Evolutionary conservation across 2,888 invertebrate genomes (phyloP).

Genomic region (Drosophila dives): DNA sequence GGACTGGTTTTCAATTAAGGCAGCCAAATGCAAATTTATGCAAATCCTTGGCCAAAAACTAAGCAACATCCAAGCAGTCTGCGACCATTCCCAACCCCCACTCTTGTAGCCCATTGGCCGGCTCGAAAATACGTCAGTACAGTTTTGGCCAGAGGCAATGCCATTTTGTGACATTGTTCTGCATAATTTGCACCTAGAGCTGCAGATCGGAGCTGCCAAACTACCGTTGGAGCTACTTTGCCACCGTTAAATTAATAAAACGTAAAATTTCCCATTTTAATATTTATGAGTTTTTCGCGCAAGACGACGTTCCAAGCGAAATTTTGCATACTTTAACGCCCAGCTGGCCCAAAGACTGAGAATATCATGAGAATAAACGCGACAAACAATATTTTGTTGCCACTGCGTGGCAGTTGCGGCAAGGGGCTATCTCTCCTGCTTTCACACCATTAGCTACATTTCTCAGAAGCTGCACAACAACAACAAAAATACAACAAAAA

Average conservation of each 20-base stretch:
- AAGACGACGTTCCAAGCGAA: slow-evolving; percentile 20
- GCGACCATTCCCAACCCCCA: slow-evolving; percentile 24
- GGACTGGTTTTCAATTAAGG: slow-evolving; percentile 74
- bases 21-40: slow-evolving; percentile 76
- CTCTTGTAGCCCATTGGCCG: slow-evolving; percentile 28
- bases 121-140: slow-evolving; percentile 16
- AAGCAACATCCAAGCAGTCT: slow-evolving; percentile 65
- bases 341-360: slow-evolving; percentile 15
- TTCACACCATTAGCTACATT: slow-evolving; percentile 42
- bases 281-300: slow-evolving; percentile 76
- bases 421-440: slow-evolving; percentile 15
- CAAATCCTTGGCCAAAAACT: slow-evolving; percentile 78
- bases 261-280: slow-evolving; percentile 81
- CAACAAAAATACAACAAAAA: slow-evolving; percentile 13
- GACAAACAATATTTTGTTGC: slow-evolving; percentile 39
- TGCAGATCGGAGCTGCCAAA: slow-evolving; percentile 49
- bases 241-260: slow-evolving; percentile 80
- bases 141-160: slow-evolving; percentile 48
- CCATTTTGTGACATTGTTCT: slow-evolving; percentile 67
- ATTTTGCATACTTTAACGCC: slow-evolving; percentile 35
- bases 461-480: slow-evolving; percentile 16
- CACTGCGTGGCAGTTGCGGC: slow-evolving; percentile 1
- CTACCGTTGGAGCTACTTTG: slow-evolving; percentile 69
- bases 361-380: slow-evolving; percentile 37
- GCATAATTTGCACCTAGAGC: slow-evolving; percentile 69